Conservation (phyloP, 2,797 vertebrate species). For the Myioborus melanocephalus region DNA sequence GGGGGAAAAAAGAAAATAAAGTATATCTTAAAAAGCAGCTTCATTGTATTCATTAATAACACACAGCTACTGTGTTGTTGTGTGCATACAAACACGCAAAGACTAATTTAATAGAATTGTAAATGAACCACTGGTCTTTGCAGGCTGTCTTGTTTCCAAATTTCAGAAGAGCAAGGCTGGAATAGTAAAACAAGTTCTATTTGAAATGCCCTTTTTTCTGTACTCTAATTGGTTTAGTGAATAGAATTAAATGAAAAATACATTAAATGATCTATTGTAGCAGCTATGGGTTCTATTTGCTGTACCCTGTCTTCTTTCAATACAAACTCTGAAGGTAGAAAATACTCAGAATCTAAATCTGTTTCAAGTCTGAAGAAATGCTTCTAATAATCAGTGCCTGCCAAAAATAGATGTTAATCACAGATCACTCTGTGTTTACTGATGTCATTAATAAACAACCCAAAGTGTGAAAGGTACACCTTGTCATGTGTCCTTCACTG, state of each 20-base stretch:
- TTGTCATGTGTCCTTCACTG: background rate
- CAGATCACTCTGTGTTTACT: background rate
- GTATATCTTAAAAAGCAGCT: background rate
- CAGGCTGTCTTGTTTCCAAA: background rate
- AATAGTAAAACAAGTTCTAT: background rate
- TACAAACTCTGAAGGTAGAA: background rate
- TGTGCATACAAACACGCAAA: background rate
- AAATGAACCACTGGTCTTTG: background rate
- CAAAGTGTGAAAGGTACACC: background rate
- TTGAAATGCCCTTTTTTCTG: background rate
- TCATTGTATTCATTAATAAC: background rate
- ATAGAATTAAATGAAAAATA: background rate
- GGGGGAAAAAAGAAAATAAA: background rate
- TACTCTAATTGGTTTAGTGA: background rate
- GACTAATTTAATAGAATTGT: background rate
- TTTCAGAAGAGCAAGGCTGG: background rate
- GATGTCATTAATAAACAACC: background rate
- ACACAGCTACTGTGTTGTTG: background rate
- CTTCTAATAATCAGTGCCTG: background rate
- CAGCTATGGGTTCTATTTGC: background rate
- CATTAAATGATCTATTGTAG: background rate
- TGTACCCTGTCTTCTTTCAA: background rate
- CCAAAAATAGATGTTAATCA: background rate
- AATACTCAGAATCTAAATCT: background rate
- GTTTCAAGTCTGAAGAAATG: background rate